phyloP scores from a whole-genome alignment of 2,113 vertebrate genomes.

The Micromys minutus region DNA sequence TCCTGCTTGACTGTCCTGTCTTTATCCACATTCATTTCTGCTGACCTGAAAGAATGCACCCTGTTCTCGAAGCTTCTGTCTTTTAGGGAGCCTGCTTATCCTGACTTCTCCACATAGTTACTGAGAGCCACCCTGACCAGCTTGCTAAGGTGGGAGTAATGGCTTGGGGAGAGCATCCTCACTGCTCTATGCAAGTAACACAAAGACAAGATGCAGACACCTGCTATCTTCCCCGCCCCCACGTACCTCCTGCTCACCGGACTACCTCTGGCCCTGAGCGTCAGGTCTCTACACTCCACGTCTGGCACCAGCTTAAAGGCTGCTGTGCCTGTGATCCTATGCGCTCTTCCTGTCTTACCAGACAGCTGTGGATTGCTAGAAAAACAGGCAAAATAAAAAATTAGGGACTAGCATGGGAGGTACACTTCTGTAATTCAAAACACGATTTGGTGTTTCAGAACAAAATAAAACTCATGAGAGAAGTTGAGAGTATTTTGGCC shows the following conservation, averaged over 20 bases:
- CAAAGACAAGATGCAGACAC: neutral
- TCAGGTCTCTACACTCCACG: fast-evolving
- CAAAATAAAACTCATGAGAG: neutral
- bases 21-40: neutral
- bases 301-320: neutral
- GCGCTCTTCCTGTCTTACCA: neutral
- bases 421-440: neutral
- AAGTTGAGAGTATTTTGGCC: neutral
- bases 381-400: neutral
- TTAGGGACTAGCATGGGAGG: neutral
- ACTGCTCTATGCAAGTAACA: neutral
- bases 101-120: fast-evolving
- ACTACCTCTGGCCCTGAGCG: neutral
- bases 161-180: too few species aligned
- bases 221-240: neutral
- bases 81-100: neutral
- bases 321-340: neutral
- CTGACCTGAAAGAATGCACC: neutral
- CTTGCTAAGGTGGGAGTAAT: neutral
- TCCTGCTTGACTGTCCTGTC: neutral
- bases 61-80: fast-evolving
- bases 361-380: neutral
- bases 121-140: neutral
- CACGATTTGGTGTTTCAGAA: neutral
- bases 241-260: too few species aligned